phyloP scores from a whole-genome alignment of 2,113 vertebrate genomes.

The Butorides virescens region DNA sequence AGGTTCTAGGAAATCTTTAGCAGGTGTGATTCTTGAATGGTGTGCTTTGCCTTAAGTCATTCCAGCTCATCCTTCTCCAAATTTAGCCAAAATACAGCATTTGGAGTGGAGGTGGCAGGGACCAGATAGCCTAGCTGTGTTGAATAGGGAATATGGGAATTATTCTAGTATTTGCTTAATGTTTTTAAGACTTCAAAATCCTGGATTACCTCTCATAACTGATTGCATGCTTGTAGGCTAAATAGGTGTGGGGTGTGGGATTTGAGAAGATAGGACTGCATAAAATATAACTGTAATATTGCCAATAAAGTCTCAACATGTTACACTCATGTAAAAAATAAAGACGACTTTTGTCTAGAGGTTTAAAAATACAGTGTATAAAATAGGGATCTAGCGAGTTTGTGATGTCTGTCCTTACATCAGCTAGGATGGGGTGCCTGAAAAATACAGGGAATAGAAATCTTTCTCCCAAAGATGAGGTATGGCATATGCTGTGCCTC shows the following conservation, averaged over 20 bases:
- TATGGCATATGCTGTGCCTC: not conserved
- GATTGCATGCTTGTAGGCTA: not conserved
- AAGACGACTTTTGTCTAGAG: not conserved
- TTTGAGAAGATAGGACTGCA: not conserved
- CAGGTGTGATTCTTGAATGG: not conserved
- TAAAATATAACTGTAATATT: not conserved
- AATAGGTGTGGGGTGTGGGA: rapidly evolving
- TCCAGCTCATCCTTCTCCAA: not conserved
- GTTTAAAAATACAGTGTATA: not conserved
- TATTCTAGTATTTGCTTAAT: not conserved
- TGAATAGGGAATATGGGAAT: not conserved
- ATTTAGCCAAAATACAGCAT: not conserved
- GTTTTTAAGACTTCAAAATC: not conserved
- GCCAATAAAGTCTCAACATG: not conserved
- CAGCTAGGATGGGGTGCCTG: not conserved
- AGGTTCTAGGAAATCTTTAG: not conserved
- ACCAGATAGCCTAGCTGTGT: not conserved
- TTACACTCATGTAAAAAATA: not conserved
- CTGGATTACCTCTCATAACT: not conserved
- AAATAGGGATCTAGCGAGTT: not conserved
- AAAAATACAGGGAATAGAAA: not conserved
- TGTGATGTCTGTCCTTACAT: not conserved
- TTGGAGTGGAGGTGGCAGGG: not conserved
- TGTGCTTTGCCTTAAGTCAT: not conserved
- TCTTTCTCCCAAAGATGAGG: not conserved